These are phyloP conservation scores for Spea bombifrons DNA, from an alignment of 2,113 vertebrate genomes.

Conservation along the genomic window DNA sequence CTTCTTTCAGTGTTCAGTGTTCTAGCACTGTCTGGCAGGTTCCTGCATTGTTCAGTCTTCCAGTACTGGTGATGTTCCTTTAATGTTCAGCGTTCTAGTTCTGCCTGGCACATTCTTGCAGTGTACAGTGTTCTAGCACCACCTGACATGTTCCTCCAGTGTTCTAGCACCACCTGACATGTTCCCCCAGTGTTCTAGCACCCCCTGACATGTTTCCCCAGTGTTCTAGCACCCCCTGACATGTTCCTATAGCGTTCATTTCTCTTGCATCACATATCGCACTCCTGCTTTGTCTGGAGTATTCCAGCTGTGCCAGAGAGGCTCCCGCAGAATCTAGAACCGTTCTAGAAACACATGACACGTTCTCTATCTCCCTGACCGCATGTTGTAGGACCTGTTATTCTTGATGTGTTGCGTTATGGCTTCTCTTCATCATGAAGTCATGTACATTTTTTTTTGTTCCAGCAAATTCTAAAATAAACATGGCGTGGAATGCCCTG, in stretches of 20 bases:
- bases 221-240: no score
- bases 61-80: no score
- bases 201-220: no score
- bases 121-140: not conserved
- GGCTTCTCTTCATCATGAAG: conserved; percentile 6
- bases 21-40: not conserved
- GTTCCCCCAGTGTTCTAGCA: no score
- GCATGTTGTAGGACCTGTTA: no score
- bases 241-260: no score
- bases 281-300: not conserved
- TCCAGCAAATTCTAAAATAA: not conserved
- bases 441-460: conserved; percentile 1
- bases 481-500: not conserved
- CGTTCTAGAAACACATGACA: no score
- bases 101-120: not conserved
- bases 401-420: not conserved
- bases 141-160: not conserved
- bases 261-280: not conserved
- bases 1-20: not conserved
- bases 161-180: not conserved
- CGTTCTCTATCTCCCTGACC: no score
- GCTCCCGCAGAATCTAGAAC: no score
- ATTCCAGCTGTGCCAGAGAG: no score
- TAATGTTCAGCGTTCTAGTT: not conserved
- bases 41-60: not conserved